Conservation (phyloP, 2,888 invertebrate species). For the Rhamphomyia laevipes region DNA sequence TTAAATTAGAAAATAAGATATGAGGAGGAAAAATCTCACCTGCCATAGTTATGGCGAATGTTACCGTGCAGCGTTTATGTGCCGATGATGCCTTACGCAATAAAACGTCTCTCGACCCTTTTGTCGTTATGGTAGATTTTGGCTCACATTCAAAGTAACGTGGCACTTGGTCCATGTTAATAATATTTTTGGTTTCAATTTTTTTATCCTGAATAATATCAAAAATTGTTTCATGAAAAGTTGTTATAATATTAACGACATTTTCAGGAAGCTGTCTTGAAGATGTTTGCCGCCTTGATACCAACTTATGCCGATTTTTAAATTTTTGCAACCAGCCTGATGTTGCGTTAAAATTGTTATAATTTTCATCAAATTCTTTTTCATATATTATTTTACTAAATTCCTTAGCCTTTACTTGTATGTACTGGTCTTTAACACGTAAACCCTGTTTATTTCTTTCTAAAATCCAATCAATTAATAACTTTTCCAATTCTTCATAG, state of each 20-base stretch:
- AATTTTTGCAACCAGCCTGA: not conserved
- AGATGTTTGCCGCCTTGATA: not conserved
- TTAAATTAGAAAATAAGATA: not conserved
- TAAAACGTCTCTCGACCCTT: not conserved
- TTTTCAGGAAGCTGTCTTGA: not conserved
- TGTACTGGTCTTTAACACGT: not conserved
- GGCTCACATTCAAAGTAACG: not conserved
- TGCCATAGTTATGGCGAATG: slow-evolving; percentile 1
- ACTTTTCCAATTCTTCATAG: not conserved
- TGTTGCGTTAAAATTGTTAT: not conserved
- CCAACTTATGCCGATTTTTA: not conserved
- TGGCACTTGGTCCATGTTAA: slow-evolving; percentile 1
- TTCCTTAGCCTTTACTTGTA: not conserved
- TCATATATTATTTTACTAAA: not conserved
- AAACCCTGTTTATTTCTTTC: not conserved
- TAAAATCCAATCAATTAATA: not conserved
- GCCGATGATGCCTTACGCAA: slow-evolving; percentile 1
- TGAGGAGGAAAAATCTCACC: not conserved
- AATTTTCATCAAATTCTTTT: not conserved
- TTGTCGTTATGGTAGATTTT: not conserved
- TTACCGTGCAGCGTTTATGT: slow-evolving; percentile 1
- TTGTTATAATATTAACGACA: slow-evolving; percentile 1
- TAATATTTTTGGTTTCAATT: not conserved
- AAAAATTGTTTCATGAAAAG: not conserved
- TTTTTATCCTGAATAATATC: not conserved